phyloP scores from a whole-genome alignment of 2,797 vertebrate genomes.

The Pogonophryne albipinna region DNA sequence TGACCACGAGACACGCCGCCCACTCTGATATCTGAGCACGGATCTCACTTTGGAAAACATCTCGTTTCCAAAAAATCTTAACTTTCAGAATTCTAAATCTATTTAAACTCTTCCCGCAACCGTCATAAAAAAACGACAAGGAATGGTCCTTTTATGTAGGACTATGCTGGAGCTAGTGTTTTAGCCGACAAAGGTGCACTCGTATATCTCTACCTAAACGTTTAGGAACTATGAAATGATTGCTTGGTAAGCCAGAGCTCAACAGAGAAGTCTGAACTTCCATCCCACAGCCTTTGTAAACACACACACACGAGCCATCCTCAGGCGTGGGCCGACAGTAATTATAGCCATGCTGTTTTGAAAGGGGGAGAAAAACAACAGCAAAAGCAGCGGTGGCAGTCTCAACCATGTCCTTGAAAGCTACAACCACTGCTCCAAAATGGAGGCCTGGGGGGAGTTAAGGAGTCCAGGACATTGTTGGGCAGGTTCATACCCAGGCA shows the following conservation, averaged over 20 bases:
- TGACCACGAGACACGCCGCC: constrained; percentile 37
- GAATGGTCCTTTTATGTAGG: constrained; percentile 22
- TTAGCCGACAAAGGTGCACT: constrained; percentile 44
- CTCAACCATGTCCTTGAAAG: constrained; percentile 73
- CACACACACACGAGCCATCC: constrained; percentile 63
- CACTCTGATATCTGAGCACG: constrained; percentile 43
- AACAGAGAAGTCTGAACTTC: constrained; percentile 64
- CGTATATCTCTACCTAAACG: constrained; percentile 50
- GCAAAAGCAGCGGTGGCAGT: constrained; percentile 72
- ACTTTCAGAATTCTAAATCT: constrained; percentile 17
- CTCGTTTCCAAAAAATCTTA: constrained; percentile 28
- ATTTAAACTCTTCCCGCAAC: constrained; percentile 10
- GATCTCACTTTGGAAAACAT: constrained; percentile 43
- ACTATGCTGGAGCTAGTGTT: constrained; percentile 16
- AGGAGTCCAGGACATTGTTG: constrained; percentile 63
- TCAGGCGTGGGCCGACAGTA: constrained; percentile 81
- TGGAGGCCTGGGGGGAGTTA: constrained; percentile 70
- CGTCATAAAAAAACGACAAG: constrained; percentile 6
- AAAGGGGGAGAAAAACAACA: constrained; percentile 80
- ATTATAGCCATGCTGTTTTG: constrained; percentile 83
- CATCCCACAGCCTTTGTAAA: constrained; percentile 68
- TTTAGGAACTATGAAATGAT: constrained; percentile 69
- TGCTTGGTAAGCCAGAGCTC: constrained; percentile 62
- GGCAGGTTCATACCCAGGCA: constrained; percentile 55
- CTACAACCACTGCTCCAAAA: constrained; percentile 73